Base-by-base conservation (phyloP, 2,797 vertebrate genomes). In the Denticeps clupeoides region DNA sequence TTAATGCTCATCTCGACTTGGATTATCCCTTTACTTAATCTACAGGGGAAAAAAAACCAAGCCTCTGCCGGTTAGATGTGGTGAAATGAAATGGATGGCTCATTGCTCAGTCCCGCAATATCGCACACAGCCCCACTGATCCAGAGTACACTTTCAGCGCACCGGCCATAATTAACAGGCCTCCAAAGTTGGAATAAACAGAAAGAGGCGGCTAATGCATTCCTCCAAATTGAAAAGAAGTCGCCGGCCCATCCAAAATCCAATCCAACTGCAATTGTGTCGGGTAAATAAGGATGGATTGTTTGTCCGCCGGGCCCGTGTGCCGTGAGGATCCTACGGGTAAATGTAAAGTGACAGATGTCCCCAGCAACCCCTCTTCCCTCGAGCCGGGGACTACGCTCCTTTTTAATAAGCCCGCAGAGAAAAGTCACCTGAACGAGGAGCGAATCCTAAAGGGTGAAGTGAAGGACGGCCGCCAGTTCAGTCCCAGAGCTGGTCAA, bases 261-360 rank as follows among this genome's bases (percentile, higher is more conserved):
- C 73, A 80, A 79, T 82, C 70, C 66, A 73, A 74, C 68, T 76
- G 71, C 70, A 75, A 74, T 76, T 78, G 66, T 77, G 65, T 67
- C 64, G 71, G 58, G 69, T 75, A 80, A 79, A 81, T 77, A 75
- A 80, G 74, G 72, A 79, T 79, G 71, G 73, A 80, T 79, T 78
- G 75, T 79, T 72, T 81, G 77, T 67, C 74, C 51, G 64, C 80
- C 79, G 78, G 69, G 53, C 59, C 31, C 23, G 63, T 74, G 66
- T 62, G 67, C 52, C 26, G 57, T 65, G 70, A 74, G 56, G 53
- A 73, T 71, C 71, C 53, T 50, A 62, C 53, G 49, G 47, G 68
- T 72, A 79, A 78, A 81, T 79, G 63, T 71, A 70, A 80, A 79
- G 74, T 80, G 77, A 80, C 74, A 79, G 69, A 71, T 57, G 63